Evolutionary conservation across 2,113 vertebrate species (phyloP).

Genomic region (Anarhynchus alexandrinus): DNA sequence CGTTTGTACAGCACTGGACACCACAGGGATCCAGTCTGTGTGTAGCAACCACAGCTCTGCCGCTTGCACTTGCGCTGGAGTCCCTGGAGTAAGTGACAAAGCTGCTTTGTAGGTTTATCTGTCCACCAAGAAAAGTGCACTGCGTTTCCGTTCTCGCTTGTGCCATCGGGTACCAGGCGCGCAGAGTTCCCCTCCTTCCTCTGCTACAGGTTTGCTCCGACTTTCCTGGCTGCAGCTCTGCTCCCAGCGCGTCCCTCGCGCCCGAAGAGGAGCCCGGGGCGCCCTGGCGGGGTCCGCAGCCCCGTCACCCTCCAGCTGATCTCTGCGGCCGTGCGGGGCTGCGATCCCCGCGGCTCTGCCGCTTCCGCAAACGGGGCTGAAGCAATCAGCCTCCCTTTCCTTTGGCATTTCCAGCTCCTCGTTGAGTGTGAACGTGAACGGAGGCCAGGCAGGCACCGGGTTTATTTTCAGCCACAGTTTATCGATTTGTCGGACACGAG

Average conservation of each 20-base stretch:
- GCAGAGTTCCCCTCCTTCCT: not conserved
- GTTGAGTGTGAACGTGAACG: not conserved
- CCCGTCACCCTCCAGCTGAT: not conserved
- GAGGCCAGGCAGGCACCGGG: not conserved
- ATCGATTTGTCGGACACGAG: not conserved
- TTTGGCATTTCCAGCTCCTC: not conserved
- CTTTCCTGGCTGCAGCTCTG: not conserved
- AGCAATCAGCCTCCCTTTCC: not conserved
- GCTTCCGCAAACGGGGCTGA: not conserved
- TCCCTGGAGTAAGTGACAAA: not conserved
- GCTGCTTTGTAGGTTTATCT: not conserved
- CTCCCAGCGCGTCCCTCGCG: rapidly evolving
- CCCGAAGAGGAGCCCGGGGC: not conserved
- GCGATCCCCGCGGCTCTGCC: rapidly evolving
- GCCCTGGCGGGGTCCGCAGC: not conserved
- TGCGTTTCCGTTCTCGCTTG: not conserved
- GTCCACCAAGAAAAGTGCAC: not conserved
- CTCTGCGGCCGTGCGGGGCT: not conserved
- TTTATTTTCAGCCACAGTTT: not conserved
- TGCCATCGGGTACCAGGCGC: not conserved
- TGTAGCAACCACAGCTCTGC: not conserved
- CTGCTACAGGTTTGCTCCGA: not conserved
- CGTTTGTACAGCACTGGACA: rapidly evolving
- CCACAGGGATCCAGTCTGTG: no score
- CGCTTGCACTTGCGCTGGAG: not conserved